Evolutionary conservation across 2,113 vertebrate species (phyloP), one percentile per base, ranked within the genome.

Genomic region (Chrysemys picta): DNA sequence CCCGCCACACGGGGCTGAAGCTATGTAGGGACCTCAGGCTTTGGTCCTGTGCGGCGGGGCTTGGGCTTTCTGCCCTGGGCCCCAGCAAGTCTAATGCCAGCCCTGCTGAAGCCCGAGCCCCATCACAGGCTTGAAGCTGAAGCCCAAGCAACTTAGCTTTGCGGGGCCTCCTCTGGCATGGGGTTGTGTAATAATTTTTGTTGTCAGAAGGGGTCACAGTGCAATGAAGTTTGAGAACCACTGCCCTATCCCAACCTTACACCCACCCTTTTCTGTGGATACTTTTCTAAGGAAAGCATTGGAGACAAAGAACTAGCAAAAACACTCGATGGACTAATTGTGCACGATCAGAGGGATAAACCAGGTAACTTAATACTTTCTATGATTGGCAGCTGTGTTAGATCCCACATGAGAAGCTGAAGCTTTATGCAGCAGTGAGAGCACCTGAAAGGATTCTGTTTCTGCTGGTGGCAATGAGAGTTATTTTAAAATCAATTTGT

Each of bases 341-440:
- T 85, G 75, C n/a, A 38, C n/a, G 56, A 82, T 24, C 56, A 95
- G 92, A 8, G 65, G 38, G 29, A 75, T 91, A 79, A 94, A 92
- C 75, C 38, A 92, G 53, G 72, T 92, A 91, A 95, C 89, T 92
- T 84, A 89, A 24, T 84, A 57, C 31, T 85, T 94, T 53, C 53
- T 24, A 52, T 72, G 65, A 38, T 19, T n/a, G 35, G 19, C 53
- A 88, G 38, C 92, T 96, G 82, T 88, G 45, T 87, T 91, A 91
- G 88, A 69, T 45, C 38, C 22, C 45, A 88, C 1, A 1, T 21
- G 62, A 47, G n/a, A 72, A 72, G 84, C 49, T 92, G 89, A 84
- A 91, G 72, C 84, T 93, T 14, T 62, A 62, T 96, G 22, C 75
- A 93, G 82, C 79, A 83, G 25, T 79, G 38, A 4, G 0, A 47